Conservation (phyloP, 2,797 vertebrate genomes). For the Tympanoctomys barrerae region DNA sequence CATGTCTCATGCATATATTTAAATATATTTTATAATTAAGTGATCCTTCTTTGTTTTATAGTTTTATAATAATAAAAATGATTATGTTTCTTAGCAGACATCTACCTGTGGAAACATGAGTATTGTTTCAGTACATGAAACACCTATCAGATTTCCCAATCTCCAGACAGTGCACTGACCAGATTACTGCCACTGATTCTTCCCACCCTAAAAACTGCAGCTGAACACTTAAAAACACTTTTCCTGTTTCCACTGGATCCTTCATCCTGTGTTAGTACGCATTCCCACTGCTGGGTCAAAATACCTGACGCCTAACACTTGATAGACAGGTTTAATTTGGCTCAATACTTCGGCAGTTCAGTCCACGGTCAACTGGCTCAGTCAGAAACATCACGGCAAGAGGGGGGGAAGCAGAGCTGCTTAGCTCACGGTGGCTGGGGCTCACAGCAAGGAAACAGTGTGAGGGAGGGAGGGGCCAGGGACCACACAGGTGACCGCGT, state of each 20-base stretch:
- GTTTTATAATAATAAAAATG: conserved; percentile 6
- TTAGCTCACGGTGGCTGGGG: not conserved
- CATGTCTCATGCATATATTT: not conserved
- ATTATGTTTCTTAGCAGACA: conserved; percentile 22
- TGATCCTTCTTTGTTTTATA: not conserved
- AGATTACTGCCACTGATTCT: not conserved
- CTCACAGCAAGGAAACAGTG: not conserved
- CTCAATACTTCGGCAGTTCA: not conserved
- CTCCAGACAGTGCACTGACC: not conserved
- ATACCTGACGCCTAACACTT: not conserved
- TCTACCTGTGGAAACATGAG: not conserved
- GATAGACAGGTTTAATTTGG: not conserved
- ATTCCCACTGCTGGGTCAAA: not conserved
- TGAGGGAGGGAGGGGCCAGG: not conserved
- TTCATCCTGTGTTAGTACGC: not conserved
- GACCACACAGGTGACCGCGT: not conserved
- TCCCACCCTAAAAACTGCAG: not conserved
- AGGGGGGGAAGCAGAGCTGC: not conserved
- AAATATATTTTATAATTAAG: conserved; percentile 28
- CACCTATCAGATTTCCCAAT: not conserved
- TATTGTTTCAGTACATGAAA: not conserved
- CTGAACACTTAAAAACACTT: not conserved
- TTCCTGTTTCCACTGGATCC: not conserved
- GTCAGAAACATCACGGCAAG: not conserved
- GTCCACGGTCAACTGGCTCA: not conserved